Evolutionary conservation across 2,888 invertebrate species (phyloP), one percentile per base, ranked within the genome.

Genomic region (Ennomos fuscantarius): DNA sequence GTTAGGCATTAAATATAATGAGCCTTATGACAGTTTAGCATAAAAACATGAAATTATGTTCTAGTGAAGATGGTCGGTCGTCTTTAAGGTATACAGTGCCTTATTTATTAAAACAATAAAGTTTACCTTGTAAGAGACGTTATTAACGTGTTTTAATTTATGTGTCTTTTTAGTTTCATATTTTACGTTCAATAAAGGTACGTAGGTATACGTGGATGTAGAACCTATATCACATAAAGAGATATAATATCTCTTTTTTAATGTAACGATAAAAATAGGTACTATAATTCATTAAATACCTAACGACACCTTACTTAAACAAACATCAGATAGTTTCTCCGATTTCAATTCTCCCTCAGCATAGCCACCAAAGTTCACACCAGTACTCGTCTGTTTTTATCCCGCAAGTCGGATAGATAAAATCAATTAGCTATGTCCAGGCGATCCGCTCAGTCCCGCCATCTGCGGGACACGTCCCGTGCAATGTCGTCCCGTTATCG

Each of bases 401-500:
- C 43, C 53, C 36, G 52, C 51, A 39, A 50, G 51, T 54, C 60
- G 80, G 75, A 69, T 76, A 78, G 87, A 86, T 87, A 86, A 84
- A 72, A 87, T 87, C 86, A 86, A 87, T 87, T 86, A 87, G 83
- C 75, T 73, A 78, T 71, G 74, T 77, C 58, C 32, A 40, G 40
- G 79, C 81, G 82, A 79, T 81, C 72, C 72, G 76, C 70, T 66
- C 70, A 77, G 78, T 78, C 76, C 72, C 76, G 75, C 66, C 71
- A 72, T 66, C 66, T 79, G 79, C 58, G 45, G 51, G 62, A 63
- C 66, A 63, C 55, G 63, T 62, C 62, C 56, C 62, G 77, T 67
- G 79, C 77, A 67, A 70, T 83, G 85, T 74, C 58, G 85, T 73
- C 59, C 67, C 70, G 74, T 72, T 86, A 86, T 87, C 87, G 74